Base-by-base conservation (phyloP, 2,888 invertebrate species). In the Polia nebulosa region DNA sequence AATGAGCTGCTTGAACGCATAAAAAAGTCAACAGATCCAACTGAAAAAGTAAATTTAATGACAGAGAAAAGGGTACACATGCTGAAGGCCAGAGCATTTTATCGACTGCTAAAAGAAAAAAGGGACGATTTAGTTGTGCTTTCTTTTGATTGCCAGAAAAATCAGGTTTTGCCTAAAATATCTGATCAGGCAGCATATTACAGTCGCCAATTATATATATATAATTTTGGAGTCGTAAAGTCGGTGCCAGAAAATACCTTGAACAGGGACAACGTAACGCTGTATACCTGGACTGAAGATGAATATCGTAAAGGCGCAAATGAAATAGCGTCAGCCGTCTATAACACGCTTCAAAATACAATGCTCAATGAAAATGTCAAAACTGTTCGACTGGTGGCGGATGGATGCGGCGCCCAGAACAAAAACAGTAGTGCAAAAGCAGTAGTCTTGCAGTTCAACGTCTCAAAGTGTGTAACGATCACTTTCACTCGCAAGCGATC, bases 241-340 rank as follows among this genome's bases (percentile, higher is more conserved):
- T 61, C 36, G 13, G 79, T 78, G n/a, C 76, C 76, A 29, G 77
- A 65, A 39, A 81, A 79, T 41, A 72, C 53, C 9, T 74, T 82
- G 32, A 76, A 73, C 39, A 70, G 34, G 49, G 72, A 82, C 47
- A 82, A 63, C 39, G 81, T 83, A 41, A 73, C 70, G 17, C 59
- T 82, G 39, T 85, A 82, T 69, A 57, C 64, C 20, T 85, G 81
- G 78, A 82, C 76, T 25, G 84, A 84, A 73, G 76, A 85, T 51
- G 74, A 85, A 64, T 41, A 76, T 45, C 56, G 60, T 17, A 85
- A 84, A 75, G 84, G 81, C 6, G 76, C 79, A 9, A 84, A 85
- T 63, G 80, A 83, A 74, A 81, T 86, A 8, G 78, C 81, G 17
- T 85, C 81, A 1, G 84, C 82, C 3, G 76, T 81, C 9, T 82